These are phyloP conservation scores for Gnatocerus cornutus DNA, from an alignment of 2,888 invertebrate genomes.

Conservation along the genomic window DNA sequence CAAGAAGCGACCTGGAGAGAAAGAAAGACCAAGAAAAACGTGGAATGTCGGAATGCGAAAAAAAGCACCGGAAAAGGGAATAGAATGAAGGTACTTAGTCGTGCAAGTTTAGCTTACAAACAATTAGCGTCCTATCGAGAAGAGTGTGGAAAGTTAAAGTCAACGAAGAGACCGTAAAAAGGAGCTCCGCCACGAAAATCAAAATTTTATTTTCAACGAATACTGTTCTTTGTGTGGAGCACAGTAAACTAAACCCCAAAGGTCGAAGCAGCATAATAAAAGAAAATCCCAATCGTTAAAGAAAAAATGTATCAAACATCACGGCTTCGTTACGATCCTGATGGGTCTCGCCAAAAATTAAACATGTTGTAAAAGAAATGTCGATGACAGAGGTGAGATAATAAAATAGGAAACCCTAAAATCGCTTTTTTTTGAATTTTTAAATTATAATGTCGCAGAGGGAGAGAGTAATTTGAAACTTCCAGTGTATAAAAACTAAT, in stretches of 20 bases:
- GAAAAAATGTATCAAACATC: constrained; percentile 5
- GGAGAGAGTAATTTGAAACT: constrained; percentile 34
- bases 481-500: constrained; percentile 45
- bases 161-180: constrained; percentile 21
- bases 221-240: neutral
- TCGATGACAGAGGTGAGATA: too few relatives aligned
- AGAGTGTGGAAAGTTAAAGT: constrained; percentile 9
- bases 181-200: constrained; percentile 3
- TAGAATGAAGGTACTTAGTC: too few relatives aligned
- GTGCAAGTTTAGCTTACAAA: constrained; percentile 11
- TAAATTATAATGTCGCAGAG: neutral
- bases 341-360: neutral
- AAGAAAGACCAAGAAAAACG: too few relatives aligned
- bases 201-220: constrained; percentile 11
- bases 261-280: constrained; percentile 7
- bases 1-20: too few relatives aligned
- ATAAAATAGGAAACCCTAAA: too few relatives aligned
- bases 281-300: constrained; percentile 10
- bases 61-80: too few relatives aligned
- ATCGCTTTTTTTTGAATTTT: too few relatives aligned
- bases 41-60: too few relatives aligned
- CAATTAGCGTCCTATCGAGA: constrained; percentile 11
- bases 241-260: constrained; percentile 7
- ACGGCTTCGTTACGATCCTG: constrained; percentile 1
- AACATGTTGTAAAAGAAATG: neutral